Evolutionary conservation across 2,797 vertebrate species (phyloP).

Genomic region (Myripristis jacobus): DNA sequence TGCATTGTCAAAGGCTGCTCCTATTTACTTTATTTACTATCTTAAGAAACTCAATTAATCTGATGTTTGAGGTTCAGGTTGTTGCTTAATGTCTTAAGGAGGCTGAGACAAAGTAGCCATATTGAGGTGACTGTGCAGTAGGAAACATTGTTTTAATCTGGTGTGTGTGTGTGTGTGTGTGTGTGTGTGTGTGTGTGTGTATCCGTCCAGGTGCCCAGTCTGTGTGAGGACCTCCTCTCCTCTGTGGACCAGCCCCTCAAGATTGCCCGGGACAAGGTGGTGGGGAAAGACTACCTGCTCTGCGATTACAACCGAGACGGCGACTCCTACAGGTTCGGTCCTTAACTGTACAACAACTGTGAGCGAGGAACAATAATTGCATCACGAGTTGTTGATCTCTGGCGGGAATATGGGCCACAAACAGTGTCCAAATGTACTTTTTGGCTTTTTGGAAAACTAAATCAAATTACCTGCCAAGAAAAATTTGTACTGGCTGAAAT

Average conservation of each 20-base stretch:
- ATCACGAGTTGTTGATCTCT: not conserved
- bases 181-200: conserved; percentile 29
- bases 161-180: conserved; percentile 1
- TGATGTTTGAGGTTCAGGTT: not conserved
- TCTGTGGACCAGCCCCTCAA: conserved; percentile 99
- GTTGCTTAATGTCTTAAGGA: not conserved
- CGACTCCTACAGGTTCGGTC: conserved; percentile 94
- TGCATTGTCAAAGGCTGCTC: conserved; percentile 19
- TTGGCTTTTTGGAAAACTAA: not conserved
- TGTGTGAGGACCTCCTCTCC: conserved; percentile 98
- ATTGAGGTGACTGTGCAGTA: not conserved
- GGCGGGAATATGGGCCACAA: not conserved
- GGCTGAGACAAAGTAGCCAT: not conserved
- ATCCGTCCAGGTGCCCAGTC: conserved; percentile 92
- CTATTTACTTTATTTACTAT: not conserved
- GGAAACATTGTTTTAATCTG: not conserved
- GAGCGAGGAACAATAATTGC: not conserved
- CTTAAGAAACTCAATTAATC: not conserved
- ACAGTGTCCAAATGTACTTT: not conserved
- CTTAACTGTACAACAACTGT: conserved; percentile 25
- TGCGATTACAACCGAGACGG: conserved; percentile 99
- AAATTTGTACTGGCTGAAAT: too few relatives aligned
- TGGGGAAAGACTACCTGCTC: conserved; percentile 98
- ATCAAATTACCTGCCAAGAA: not conserved
- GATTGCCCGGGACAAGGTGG: conserved; percentile 97